Conservation (phyloP, 2,888 invertebrate species). For the Lasioglossum morio region DNA sequence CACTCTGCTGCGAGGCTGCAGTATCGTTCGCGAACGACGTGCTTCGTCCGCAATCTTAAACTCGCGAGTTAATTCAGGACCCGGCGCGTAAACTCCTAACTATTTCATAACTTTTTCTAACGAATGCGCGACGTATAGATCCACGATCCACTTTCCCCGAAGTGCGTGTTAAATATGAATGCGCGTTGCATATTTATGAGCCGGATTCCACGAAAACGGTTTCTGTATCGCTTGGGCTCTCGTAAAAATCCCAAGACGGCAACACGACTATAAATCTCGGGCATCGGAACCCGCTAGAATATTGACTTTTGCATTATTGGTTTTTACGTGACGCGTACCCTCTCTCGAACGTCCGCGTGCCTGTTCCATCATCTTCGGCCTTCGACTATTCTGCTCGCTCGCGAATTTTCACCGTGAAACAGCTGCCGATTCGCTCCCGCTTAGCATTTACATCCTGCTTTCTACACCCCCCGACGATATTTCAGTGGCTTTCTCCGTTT, state of each 20-base stretch:
- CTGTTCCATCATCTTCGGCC: constrained; percentile 50
- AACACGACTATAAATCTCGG: constrained; percentile 62
- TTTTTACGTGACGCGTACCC: constrained; percentile 61
- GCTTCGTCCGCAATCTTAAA: neutral
- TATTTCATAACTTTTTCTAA: neutral
- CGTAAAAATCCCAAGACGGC: constrained; percentile 52
- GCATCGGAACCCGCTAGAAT: constrained; percentile 65
- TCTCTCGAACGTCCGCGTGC: constrained; percentile 57
- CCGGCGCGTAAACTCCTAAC: neutral
- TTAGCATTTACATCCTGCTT: constrained; percentile 13
- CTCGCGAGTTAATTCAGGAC: neutral
- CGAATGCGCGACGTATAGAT: neutral
- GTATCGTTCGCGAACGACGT: neutral
- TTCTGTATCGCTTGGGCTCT: constrained; percentile 21
- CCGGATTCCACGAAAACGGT: neutral
- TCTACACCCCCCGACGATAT: constrained; percentile 2
- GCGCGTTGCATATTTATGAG: neutral
- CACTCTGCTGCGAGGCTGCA: neutral
- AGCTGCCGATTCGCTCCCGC: constrained; percentile 38
- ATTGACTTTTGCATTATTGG: constrained; percentile 72
- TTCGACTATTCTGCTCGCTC: constrained; percentile 7
- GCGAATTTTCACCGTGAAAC: constrained; percentile 35
- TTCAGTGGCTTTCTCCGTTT: neutral
- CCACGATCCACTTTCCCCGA: neutral
- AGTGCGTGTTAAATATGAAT: neutral